Percentiles rank a stretch among this genome's conserved stretches.
Evolutionary conservation across 1,140 invertebrate genomes (phyloP).

Genomic region (Uloborus diversus): DNA sequence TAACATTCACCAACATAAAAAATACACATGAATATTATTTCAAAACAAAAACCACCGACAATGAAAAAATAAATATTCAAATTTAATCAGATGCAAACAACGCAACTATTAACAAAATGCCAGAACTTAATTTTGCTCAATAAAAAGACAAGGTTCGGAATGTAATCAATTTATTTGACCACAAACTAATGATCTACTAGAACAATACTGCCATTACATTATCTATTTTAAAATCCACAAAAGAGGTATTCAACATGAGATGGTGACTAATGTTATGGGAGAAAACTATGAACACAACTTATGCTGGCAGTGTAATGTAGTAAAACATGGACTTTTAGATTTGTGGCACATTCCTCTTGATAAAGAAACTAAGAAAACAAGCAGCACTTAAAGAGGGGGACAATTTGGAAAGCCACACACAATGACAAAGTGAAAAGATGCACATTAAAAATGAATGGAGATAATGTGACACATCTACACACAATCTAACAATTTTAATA

Average conservation of each 20-base stretch:
- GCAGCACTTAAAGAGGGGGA: constrained; percentile 33
- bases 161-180: constrained; percentile 57
- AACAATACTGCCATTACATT: constrained; percentile 54
- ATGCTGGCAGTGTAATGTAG: constrained; percentile 54
- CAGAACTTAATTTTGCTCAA: too few relatives aligned
- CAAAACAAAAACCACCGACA: too few relatives aligned
- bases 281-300: constrained; percentile 41
- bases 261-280: constrained; percentile 45
- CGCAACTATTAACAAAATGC: too few relatives aligned
- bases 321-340: constrained; percentile 50
- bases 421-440: constrained; percentile 35
- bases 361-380: constrained; percentile 34
- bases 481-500: constrained; percentile 46
- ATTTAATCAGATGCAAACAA: too few relatives aligned
- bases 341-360: constrained; percentile 36
- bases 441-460: constrained; percentile 29
- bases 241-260: constrained; percentile 45
- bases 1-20: too few relatives aligned
- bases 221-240: constrained; percentile 54
- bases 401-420: constrained; percentile 39
- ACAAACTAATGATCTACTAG: constrained; percentile 51
- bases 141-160: constrained; percentile 26
- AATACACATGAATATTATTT: too few relatives aligned
- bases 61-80: too few relatives aligned
- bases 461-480: constrained; percentile 45